Base-by-base conservation (phyloP, 2,797 vertebrate genomes). In the Carcharodon carcharias region DNA sequence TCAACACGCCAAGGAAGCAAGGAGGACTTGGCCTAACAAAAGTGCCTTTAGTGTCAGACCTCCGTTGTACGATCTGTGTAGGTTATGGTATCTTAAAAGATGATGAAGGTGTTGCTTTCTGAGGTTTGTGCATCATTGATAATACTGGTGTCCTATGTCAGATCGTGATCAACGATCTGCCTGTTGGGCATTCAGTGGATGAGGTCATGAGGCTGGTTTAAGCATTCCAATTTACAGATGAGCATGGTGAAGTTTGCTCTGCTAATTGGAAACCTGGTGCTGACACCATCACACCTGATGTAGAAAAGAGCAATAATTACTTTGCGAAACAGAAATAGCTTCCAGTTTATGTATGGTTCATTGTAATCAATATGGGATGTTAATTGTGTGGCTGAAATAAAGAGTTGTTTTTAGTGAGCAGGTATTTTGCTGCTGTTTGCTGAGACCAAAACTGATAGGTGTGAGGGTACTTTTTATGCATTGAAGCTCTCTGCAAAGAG, bases 201-300 rank as follows among this genome's bases (percentile, higher is more conserved):
- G 99, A 99, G 97, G 99, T 98, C 4, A 97, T 99, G 96, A 98
- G 99, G 96, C 97, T 99, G 97, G 99, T 99, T 96, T 99, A 99
- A 97, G 99, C 99, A 45, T 99, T 99, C 98, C 99, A 99, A 97
- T 99, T 99, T 97, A 99, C 99, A 21, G 63, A 21, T 40, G 35
- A 65, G 2, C 21, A 94, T 11, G 6, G 63, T 98, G 89, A 97
- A 99, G 99, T 99, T 97, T 99, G 99, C 97, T 99, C 99, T 67
- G 99, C 99, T 23, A 99, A 99, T 96, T 99, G 99, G 99, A 99
- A 99, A 97, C 99, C 99, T 97, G 99, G 99, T 97, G 99, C 98
- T 97, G 99, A 99, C 97, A 99, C 99, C 96, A 99, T 99, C 98
- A 99, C 99, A 97, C 99, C 99, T 26, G 99, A 99, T 85, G 97